Conservation (phyloP, 1,140 invertebrate species). For the Globodera rostochiensis region DNA sequence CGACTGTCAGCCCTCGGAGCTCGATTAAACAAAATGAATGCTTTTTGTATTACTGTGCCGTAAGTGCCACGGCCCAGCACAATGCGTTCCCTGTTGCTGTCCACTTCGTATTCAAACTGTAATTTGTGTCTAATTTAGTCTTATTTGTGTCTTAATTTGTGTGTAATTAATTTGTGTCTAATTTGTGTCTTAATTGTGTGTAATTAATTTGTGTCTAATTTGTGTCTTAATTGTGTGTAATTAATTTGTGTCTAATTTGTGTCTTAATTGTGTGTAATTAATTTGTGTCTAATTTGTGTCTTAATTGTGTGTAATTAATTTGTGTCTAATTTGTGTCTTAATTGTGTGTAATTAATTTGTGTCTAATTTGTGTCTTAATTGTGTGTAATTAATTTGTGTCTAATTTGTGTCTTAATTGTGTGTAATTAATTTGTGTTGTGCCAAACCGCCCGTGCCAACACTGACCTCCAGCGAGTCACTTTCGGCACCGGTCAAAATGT, state of each 20-base stretch:
- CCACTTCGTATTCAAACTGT: slow-evolving; percentile 92
- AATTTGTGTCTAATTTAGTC: slow-evolving; percentile 55
- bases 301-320: no score
- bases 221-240: slow-evolving; percentile 44
- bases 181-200: slow-evolving; percentile 44
- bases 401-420: no score
- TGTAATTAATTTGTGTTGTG: background rate
- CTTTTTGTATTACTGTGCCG: slow-evolving; percentile 69
- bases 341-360: background rate
- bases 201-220: no score
- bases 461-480: slow-evolving; percentile 22
- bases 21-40: background rate
- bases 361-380: no score
- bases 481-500: slow-evolving; percentile 49
- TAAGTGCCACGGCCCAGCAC: slow-evolving; percentile 92
- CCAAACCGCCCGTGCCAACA: background rate
- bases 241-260: no score
- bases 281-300: no score
- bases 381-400: no score
- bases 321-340: no score
- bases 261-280: no score
- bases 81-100: slow-evolving; percentile 83
- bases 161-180: no score
- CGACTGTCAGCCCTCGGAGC: no score
- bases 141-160: no score